Evolutionary conservation across 2,797 vertebrate genomes (phyloP), one percentile per base, ranked within the genome.

Genomic region (Enoplosus armatus): DNA sequence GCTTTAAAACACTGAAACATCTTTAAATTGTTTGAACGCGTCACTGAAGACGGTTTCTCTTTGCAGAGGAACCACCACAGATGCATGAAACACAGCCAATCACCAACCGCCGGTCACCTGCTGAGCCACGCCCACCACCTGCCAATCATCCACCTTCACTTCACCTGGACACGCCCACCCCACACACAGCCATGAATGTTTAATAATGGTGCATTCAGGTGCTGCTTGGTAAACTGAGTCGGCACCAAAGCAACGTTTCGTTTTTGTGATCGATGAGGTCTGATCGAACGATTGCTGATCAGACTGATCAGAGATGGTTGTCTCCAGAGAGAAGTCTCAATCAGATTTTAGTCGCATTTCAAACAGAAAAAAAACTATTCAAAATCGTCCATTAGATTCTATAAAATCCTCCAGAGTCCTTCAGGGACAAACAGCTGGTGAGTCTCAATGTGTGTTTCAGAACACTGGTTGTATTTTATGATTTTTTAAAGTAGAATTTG

Each of bases 61-160:
- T 55, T 61, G 61, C 85, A 92, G 87, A 85, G 58, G 66, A 71
- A 29, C 64, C 66, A 56, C 43, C 77, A 58, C 84, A 67, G 67
- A 86, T 45, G 86, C 91, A 87, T 85, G 84, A 86, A 64, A 62
- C 77, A 62, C 79, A 88, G 82, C 60, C 72, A 84, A 79, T 87
- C 83, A 80, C 61, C 39, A 43, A 12, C 85, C 9, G 82, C 59
- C 72, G 82, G 76, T 84, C 83, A 84, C 82, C 64, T 79, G 77
- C 75, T 67, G 48, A 80, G 60, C 72, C 77, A 74, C 80, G 45
- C 72, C 74, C 56, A 56, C 74, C 33, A 33, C 33, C 45, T 47
- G 56, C 50, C 76, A 68, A 45, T 72, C 73, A 72, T 27, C 60
- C 53, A 27, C 41, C 48, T 1, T 39, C 58, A 24, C 48, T 6